A percentile compares a stretch with the other conserved stretches of the same genome.
Conservation (phyloP, 2,888 invertebrate species). For the Epinotia brunnichana region DNA sequence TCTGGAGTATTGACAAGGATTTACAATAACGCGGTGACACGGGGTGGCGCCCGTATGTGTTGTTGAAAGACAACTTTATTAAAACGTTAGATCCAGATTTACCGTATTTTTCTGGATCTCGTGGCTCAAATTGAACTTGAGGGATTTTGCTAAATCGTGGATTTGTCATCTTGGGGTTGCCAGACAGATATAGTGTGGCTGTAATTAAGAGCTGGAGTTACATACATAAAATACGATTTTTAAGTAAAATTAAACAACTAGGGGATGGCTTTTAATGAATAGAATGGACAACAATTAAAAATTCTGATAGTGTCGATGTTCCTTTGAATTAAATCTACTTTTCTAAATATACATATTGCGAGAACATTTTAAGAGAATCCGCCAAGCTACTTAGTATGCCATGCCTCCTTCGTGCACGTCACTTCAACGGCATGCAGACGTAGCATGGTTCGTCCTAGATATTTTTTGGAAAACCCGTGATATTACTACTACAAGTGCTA, state of each 20-base stretch:
- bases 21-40: slow-evolving; percentile 25
- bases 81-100: neutral
- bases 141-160: neutral
- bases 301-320: neutral
- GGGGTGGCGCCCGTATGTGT: slow-evolving; percentile 1
- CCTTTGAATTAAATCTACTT: neutral
- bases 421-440: neutral
- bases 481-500: slow-evolving; percentile 30
- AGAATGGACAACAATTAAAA: neutral
- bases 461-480: slow-evolving; percentile 29
- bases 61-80: slow-evolving; percentile 16
- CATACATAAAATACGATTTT: neutral
- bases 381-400: slow-evolving; percentile 6
- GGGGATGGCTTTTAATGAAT: neutral
- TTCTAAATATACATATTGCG: neutral
- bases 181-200: neutral
- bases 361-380: neutral
- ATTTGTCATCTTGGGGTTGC: neutral
- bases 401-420: slow-evolving; percentile 9
- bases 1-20: slow-evolving; percentile 39
- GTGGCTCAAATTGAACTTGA: no score
- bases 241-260: neutral
- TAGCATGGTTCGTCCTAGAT: slow-evolving; percentile 18
- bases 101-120: neutral
- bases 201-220: no score